A percentile compares a stretch with the other conserved stretches of the same genome.
phyloP scores from a whole-genome alignment of 2,888 invertebrate genomes.

The Ephialtes manifestator region DNA sequence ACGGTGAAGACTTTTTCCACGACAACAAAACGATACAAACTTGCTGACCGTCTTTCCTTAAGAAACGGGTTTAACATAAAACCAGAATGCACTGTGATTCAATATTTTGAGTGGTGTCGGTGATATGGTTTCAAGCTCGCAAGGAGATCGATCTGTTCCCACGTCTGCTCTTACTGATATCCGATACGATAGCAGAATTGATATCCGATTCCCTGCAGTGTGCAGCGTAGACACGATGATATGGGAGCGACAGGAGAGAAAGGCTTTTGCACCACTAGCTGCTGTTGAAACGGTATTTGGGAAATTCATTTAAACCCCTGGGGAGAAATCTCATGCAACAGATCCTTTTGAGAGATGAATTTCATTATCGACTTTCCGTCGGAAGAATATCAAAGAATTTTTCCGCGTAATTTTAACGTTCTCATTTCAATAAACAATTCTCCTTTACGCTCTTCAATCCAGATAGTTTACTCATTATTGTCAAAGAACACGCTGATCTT shows the following conservation, averaged over 20 bases:
- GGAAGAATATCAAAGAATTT: slow-evolving; percentile 13
- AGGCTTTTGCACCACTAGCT: slow-evolving; percentile 10
- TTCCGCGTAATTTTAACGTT: too few relatives aligned
- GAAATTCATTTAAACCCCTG: slow-evolving; percentile 35
- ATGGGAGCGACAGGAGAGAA: slow-evolving; percentile 1
- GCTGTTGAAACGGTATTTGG: slow-evolving; percentile 12
- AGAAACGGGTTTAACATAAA: not conserved
- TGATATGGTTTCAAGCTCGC: not conserved
- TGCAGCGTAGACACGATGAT: slow-evolving; percentile 26
- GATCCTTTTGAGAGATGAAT: slow-evolving; percentile 21
- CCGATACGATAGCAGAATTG: slow-evolving; percentile 39
- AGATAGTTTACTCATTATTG: not conserved
- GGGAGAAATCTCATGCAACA: not conserved
- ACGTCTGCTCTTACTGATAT: slow-evolving; percentile 19
- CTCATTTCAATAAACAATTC: too few relatives aligned
- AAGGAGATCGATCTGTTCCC: slow-evolving; percentile 21
- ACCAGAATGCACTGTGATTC: not conserved
- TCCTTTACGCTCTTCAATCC: not conserved
- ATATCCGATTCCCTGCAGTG: slow-evolving; percentile 39
- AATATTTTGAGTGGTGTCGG: slow-evolving; percentile 1
- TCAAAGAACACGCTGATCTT: not conserved
- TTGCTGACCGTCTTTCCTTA: not conserved
- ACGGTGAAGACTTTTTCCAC: too few relatives aligned
- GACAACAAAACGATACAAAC: too few relatives aligned
- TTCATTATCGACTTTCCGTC: slow-evolving; percentile 17